A percentile compares a stretch with the other conserved stretches of the same genome.
Conservation (phyloP, 2,113 vertebrate species). For the Chitala chitala region DNA sequence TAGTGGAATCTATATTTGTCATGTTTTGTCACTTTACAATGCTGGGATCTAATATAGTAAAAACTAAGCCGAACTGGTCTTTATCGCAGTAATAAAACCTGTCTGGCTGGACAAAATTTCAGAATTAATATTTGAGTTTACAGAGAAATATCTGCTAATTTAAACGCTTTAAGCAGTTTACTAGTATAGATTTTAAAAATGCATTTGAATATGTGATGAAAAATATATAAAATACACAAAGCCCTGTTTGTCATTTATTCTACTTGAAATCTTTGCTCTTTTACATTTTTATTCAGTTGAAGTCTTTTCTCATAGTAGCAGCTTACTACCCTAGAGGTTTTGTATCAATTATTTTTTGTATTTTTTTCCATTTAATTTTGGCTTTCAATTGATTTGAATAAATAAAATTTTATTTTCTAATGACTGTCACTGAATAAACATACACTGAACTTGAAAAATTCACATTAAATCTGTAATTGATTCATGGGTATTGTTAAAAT, state of each 20-base stretch:
- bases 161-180: conserved; percentile 46
- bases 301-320: conserved; percentile 49
- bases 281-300: conserved; percentile 38
- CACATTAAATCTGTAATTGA: not conserved
- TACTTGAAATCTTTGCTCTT: conserved; percentile 46
- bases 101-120: conserved; percentile 43
- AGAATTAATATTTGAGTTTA: conserved; percentile 39
- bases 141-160: conserved; percentile 27
- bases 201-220: conserved; percentile 26
- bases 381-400: conserved; percentile 36
- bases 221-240: conserved; percentile 45
- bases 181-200: conserved; percentile 28
- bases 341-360: conserved; percentile 46
- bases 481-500: conserved; percentile 55
- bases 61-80: conserved; percentile 52
- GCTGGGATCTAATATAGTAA: conserved; percentile 51
- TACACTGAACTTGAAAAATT: conserved; percentile 18
- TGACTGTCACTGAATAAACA: conserved; percentile 43
- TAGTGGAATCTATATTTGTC: conserved; percentile 70
- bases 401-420: conserved; percentile 41
- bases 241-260: conserved; percentile 30
- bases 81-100: conserved; percentile 44
- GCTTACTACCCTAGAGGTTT: conserved; percentile 47
- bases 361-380: conserved; percentile 34
- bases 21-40: conserved; percentile 62